Base-by-base conservation (phyloP, 92 coral and sea anemone species). In the Meandrina meandrites region DNA sequence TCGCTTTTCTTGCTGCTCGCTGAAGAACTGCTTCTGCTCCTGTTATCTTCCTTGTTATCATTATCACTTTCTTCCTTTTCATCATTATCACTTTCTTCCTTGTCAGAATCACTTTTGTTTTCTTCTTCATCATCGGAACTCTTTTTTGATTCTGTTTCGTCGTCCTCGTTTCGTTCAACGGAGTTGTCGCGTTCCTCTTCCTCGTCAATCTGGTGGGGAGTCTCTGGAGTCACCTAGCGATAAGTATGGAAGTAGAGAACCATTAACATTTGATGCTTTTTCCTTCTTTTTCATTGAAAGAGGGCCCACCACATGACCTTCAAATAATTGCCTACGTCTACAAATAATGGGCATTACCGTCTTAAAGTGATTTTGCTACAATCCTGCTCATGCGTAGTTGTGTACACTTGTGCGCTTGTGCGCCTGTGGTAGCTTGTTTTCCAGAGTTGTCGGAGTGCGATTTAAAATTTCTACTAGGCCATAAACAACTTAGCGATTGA, bases 1-100 rank as follows among this genome's bases (percentile, higher is more conserved):
- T 51, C 42, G 35, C 82, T 85, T 45, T 15, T 85, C 22, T 70
- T 76, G 75, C 88, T 85, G 17, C 76, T 64, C 42, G 82, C 42
- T 62, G 88, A 62, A 45, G 88, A 84, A 17, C 82, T 77, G 66
- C 67, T 30, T 21, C 60, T 77, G 76, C 82, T 85, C 1, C 32
- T 32, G 24, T 67, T 58, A 48, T 54, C 81, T 9, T 84, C 75
- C 21, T 84, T 67, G 34, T 67, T 24, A 1, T 79, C 70, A 22
- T 40, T 37, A 24, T 64, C 88, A 27, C 82, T 78, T 36, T 77
- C 82, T 78, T 85, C 88, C 42, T 85, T 64, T 8, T 91, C 91
- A 83, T 81, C 69, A 22, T 58, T 40, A 24, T 64, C 88, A 27
- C 77, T 77, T n/a, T 76, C 82, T 78, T 85, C 88, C 40, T 85